Evolutionary conservation across 2,113 vertebrate genomes (phyloP).

Genomic region (Ceratotherium simum): DNA sequence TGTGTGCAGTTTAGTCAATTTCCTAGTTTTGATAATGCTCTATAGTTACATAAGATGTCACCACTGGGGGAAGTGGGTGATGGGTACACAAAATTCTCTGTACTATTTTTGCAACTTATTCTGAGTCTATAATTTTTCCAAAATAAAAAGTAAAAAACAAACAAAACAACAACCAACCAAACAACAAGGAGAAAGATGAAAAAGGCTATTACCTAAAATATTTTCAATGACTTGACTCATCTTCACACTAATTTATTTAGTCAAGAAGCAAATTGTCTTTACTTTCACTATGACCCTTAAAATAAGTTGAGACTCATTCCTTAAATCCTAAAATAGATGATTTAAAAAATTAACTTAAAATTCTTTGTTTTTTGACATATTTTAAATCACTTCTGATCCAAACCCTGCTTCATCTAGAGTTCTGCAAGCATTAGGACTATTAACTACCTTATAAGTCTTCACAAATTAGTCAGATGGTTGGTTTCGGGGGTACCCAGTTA

Average conservation of each 20-base stretch:
- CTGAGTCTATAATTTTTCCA: slow-evolving; percentile 4
- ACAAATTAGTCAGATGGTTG: neutral
- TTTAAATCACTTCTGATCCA: slow-evolving; percentile 26
- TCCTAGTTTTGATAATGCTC: slow-evolving; percentile 4
- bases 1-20: neutral
- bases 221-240: neutral
- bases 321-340: neutral
- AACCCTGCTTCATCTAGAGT: neutral
- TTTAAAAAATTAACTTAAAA: neutral
- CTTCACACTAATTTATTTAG: neutral
- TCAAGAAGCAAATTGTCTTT: slow-evolving; percentile 22
- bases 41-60: neutral
- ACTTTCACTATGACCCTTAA: neutral
- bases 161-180: neutral
- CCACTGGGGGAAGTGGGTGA: neutral
- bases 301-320: neutral
- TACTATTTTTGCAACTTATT: neutral
- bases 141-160: slow-evolving; percentile 21
- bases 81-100: neutral
- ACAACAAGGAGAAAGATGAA: neutral
- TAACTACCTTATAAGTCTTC: neutral
- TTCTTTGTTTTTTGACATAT: neutral
- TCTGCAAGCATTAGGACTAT: neutral
- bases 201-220: neutral
- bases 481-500: neutral